A percentile compares a stretch with the other conserved stretches of the same genome.
These are phyloP conservation scores for Pangasius sanitwongsei DNA, from an alignment of 2,797 vertebrate species.

Conservation along the genomic window DNA sequence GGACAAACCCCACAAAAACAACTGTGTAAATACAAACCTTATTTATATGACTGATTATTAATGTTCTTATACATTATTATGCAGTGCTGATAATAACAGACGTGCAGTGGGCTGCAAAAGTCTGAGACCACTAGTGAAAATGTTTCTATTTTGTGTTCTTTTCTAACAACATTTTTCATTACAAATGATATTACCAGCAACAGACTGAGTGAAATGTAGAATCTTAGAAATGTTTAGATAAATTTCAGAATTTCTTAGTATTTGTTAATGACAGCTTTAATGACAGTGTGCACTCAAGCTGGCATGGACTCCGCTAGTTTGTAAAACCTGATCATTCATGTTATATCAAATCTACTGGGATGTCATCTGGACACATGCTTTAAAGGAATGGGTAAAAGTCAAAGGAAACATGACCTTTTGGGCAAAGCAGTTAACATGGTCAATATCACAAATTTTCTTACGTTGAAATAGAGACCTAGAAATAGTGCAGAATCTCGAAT, in stretches of 20 bases:
- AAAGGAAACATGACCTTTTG: not conserved
- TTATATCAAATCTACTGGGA: not conserved
- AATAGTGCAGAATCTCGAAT: not conserved
- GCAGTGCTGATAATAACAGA: not conserved
- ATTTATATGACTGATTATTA: not conserved
- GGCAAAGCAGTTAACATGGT: not conserved
- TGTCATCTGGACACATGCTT: not conserved
- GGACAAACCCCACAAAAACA: not conserved
- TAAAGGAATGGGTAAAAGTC: not conserved
- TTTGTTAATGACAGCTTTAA: not conserved
- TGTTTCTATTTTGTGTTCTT: not conserved
- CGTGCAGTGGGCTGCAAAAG: not conserved
- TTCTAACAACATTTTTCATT: not conserved
- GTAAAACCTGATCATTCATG: not conserved
- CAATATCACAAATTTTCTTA: not conserved
- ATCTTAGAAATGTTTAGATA: not conserved
- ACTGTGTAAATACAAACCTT: not conserved
- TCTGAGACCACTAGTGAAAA: not conserved
- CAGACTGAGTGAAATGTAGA: not conserved
- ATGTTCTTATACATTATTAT: not conserved
- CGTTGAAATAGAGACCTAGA: not conserved
- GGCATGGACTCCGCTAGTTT: not conserved
- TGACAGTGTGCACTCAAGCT: not conserved
- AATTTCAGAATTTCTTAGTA: not conserved
- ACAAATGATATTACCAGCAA: not conserved